Conservation (phyloP, 2,888 invertebrate genomes). For the Busseola fusca region DNA sequence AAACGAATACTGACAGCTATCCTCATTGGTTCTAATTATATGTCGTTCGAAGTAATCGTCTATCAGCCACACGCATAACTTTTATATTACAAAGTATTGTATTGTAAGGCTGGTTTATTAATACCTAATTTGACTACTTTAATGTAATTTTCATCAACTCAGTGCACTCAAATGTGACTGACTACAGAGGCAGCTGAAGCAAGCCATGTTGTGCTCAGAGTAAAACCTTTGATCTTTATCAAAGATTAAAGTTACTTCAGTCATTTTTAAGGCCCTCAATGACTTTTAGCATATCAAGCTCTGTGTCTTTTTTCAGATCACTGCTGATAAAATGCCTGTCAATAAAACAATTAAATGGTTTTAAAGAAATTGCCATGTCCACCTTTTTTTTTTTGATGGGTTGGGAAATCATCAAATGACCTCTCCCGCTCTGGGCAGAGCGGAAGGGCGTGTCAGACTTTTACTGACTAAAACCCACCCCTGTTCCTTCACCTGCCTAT, state of each 20-base stretch:
- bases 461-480: no score
- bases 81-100: neutral
- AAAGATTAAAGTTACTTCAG: neutral
- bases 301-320: neutral
- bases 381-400: no score
- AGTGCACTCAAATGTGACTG: neutral
- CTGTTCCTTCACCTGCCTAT: no score
- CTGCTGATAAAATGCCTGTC: neutral
- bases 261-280: no score
- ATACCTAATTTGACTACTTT: neutral
- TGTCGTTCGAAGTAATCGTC: conserved; percentile 19
- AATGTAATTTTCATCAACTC: neutral
- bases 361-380: neutral
- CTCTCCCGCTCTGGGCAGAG: no score
- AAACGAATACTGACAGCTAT: conserved; percentile 26
- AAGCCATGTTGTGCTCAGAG: neutral
- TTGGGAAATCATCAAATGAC: no score
- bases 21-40: conserved; percentile 36
- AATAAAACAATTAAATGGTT: neutral
- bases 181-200: no score
- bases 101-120: conserved; percentile 1
- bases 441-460: no score
- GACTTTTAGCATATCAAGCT: neutral
- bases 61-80: conserved; percentile 25
- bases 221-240: neutral